A percentile compares a stretch with the other conserved stretches of the same genome.
These are phyloP conservation scores for human DNA, from an alignment of 2,113 vertebrate genomes.

Conservation along the genomic window GRCh38 chrX:110834501-110835000, in stretches of 20 bases:
- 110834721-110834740: not conserved
- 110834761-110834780: not conserved
- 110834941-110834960: not conserved
- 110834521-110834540: conserved; percentile 5
- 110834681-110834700: not conserved
- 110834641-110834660: conserved; percentile 16
- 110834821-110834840: not conserved
- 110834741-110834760: not conserved
- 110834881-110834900: not conserved
- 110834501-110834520: conserved; percentile 14
- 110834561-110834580: not conserved
- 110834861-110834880: not conserved
- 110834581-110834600: not conserved
- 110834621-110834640: conserved; percentile 9
- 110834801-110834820: not conserved
- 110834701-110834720: not conserved
- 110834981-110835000: not conserved
- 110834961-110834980: not conserved
- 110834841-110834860: not conserved
- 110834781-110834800: not conserved
- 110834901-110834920: not conserved
- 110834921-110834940: not conserved
- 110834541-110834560: not conserved
- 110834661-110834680: not conserved
- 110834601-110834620: conserved; percentile 14